phyloP scores from a whole-genome alignment of 2,797 vertebrate genomes.

The Scomberomorus guttatus region DNA sequence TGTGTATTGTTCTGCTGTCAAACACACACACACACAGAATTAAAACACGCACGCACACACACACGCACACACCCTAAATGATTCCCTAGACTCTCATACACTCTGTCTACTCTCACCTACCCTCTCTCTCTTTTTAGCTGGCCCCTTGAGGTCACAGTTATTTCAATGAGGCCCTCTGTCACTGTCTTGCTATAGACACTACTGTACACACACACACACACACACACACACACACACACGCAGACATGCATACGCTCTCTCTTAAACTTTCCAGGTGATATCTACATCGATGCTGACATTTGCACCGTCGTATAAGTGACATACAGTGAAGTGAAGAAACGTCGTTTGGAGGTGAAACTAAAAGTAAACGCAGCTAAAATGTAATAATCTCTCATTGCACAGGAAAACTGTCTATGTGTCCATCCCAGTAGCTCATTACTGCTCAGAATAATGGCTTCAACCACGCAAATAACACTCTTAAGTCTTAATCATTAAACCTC shows the following conservation, averaged over 20 bases:
- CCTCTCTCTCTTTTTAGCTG: conserved; percentile 78
- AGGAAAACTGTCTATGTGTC: too few relatives aligned
- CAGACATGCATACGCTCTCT: too few relatives aligned
- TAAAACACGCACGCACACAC: conserved; percentile 37
- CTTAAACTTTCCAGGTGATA: conserved; percentile 29
- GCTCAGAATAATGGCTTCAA: too few relatives aligned
- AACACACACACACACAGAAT: conserved; percentile 43
- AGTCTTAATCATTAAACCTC: conserved; percentile 15
- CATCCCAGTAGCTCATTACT: too few relatives aligned
- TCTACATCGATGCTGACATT: background rate
- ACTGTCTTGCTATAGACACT: conserved; percentile 73
- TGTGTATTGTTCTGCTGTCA: conserved; percentile 22
- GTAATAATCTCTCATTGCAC: too few relatives aligned
- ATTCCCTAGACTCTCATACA: conserved; percentile 80
- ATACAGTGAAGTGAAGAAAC: too few relatives aligned
- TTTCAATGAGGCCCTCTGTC: conserved; percentile 83
- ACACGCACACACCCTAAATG: conserved; percentile 64
- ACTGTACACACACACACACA: conserved; percentile 61
- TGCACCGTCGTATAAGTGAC: background rate
- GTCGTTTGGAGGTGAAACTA: too few relatives aligned
- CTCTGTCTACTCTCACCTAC: conserved; percentile 70
- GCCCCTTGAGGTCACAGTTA: conserved; percentile 76
- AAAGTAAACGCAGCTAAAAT: background rate
- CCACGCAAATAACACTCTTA: background rate
- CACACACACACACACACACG: conserved; percentile 22